Evolutionary conservation across 2,888 invertebrate genomes (phyloP).

Genomic region (Shargacucullia verbasci): DNA sequence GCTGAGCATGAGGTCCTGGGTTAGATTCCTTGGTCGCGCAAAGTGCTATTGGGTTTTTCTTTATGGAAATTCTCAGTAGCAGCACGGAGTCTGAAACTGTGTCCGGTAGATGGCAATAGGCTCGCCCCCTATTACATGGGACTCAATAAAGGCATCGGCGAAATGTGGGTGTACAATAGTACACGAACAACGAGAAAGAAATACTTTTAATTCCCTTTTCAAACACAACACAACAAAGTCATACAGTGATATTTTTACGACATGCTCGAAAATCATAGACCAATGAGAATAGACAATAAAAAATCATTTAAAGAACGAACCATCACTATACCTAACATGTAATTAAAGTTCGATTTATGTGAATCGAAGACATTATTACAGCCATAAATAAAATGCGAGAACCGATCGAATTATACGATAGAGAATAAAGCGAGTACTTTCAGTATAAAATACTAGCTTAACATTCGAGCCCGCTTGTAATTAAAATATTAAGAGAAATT

Average conservation of each 20-base stretch:
- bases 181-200: too few relatives aligned
- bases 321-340: slow-evolving; percentile 62
- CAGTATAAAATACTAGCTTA: slow-evolving; percentile 15
- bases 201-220: too few relatives aligned
- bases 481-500: slow-evolving; percentile 33
- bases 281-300: slow-evolving; percentile 15
- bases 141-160: too few relatives aligned
- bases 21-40: too few relatives aligned
- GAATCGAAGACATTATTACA: slow-evolving; percentile 73
- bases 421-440: slow-evolving; percentile 42
- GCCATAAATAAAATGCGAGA: slow-evolving; percentile 69
- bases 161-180: too few relatives aligned
- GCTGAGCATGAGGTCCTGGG: too few relatives aligned
- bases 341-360: slow-evolving; percentile 75
- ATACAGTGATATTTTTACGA: neutral
- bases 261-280: neutral
- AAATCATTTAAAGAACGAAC: slow-evolving; percentile 44
- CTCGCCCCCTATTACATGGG: too few relatives aligned
- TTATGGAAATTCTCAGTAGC: too few relatives aligned
- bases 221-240: neutral
- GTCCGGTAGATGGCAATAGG: too few relatives aligned
- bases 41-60: too few relatives aligned
- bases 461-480: slow-evolving; percentile 27
- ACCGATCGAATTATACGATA: slow-evolving; percentile 67
- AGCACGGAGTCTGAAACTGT: too few relatives aligned